phyloP scores from a whole-genome alignment of 1,140 invertebrate species.

The Anastatus disparis region DNA sequence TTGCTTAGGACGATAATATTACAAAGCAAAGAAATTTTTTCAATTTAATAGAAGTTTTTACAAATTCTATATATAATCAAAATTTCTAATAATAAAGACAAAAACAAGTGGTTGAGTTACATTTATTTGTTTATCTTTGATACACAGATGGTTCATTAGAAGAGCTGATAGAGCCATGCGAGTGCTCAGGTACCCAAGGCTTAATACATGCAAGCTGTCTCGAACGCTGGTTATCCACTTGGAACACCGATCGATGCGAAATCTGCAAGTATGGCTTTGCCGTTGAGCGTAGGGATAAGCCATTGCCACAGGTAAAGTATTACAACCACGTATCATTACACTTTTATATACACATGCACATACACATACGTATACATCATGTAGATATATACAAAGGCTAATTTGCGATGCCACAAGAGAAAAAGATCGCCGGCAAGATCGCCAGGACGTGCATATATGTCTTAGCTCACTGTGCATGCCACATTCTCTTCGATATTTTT shows the following conservation, averaged over 20 bases:
- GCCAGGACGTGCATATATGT: not conserved
- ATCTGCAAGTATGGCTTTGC: slow-evolving; percentile 69
- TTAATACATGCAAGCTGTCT: slow-evolving; percentile 69
- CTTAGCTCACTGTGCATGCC: not conserved
- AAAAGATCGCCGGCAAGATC: not conserved
- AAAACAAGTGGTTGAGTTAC: too few species aligned
- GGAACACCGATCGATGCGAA: slow-evolving; percentile 70
- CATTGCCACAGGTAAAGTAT: slow-evolving; percentile 51
- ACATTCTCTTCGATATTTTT: not conserved
- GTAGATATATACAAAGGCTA: not conserved
- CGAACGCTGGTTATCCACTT: slow-evolving; percentile 71
- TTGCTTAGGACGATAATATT: too few species aligned
- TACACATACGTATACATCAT: not conserved
- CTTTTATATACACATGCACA: not conserved
- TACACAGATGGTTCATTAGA: slow-evolving; percentile 63
- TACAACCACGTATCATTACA: not conserved
- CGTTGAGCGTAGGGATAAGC: slow-evolving; percentile 54
- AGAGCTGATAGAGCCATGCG: slow-evolving; percentile 70
- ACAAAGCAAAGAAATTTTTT: too few species aligned
- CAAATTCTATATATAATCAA: too few species aligned
- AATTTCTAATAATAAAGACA: too few species aligned
- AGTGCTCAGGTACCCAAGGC: slow-evolving; percentile 69
- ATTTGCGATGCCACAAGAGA: slow-evolving; percentile 15
- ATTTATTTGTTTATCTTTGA: too few species aligned
- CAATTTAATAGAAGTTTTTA: too few species aligned